Conservation (phyloP, 2,113 vertebrate genomes). For the Cavia porcellus region DNA sequence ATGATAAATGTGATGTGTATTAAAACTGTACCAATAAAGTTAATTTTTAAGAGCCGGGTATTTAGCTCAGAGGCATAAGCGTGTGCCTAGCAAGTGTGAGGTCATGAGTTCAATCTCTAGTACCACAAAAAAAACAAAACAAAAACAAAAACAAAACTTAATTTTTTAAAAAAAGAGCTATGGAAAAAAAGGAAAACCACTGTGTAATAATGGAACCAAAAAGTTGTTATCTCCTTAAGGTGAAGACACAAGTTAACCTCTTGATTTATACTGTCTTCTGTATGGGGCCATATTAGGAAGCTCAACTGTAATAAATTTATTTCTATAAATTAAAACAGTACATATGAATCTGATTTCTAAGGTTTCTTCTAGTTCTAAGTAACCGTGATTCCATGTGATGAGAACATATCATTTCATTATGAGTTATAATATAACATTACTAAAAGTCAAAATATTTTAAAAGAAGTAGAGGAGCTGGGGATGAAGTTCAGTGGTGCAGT, state of each 20-base stretch:
- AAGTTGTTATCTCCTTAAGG: background rate
- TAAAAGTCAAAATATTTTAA: slow-evolving; percentile 11
- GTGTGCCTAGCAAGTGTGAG: too few species aligned
- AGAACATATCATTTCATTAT: background rate
- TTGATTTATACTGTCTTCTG: background rate
- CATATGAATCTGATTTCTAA: slow-evolving; percentile 12
- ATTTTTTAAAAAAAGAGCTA: background rate
- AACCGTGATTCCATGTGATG: background rate
- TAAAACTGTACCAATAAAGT: background rate
- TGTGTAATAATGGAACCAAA: slow-evolving; percentile 16
- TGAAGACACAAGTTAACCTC: background rate
- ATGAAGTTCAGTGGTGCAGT: background rate
- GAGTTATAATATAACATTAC: background rate
- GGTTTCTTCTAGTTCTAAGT: slow-evolving; percentile 8
- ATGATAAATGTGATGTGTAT: background rate
- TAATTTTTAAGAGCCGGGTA: too few species aligned
- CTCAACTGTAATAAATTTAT: slow-evolving; percentile 8
- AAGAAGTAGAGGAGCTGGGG: background rate
- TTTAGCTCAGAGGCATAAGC: too few species aligned
- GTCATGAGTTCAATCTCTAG: too few species aligned
- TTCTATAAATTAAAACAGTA: slow-evolving; percentile 35
- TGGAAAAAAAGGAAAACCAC: background rate
- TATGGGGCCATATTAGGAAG: background rate
- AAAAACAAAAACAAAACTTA: too few species aligned
- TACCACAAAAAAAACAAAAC: too few species aligned